Evolutionary conservation across 2,797 vertebrate genomes (phyloP), one percentile per base, ranked within the genome.

Genomic region (Choloepus didactylus): DNA sequence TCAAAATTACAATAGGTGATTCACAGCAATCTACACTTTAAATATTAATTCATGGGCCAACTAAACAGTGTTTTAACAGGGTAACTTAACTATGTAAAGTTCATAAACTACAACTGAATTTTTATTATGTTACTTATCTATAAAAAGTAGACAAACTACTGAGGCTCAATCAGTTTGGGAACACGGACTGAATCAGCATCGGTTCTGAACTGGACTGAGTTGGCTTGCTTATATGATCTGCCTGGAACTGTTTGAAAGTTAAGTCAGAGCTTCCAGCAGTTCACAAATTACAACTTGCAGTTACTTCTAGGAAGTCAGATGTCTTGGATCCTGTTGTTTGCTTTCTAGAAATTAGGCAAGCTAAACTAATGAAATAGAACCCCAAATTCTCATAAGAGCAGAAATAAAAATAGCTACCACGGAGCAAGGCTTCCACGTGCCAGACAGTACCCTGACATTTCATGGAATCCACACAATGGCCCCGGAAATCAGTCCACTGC

Each of bases 1-100:
- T 72, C 94, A 75, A 95, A 94, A 94, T 95, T 77, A 94, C 7
- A 92, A 60, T 5, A 86, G 62, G 18, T 85, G 27, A 92, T 79
- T 82, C 73, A 81, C 21, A 93, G 93, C 44, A 83, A 96, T 31
- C 27, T 94, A 56, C n/a, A 89, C 19, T 91, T 81, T 38, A 76
- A 95, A 87, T 87, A 49, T 77, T 91, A 92, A 94, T 54, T 89
- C 27, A 91, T 0, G 69, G 27, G 41, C 31, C 54, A 83, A 64
- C 69, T 41, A 15, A 84, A 69, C 4, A 86, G 29, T 79, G 2
- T 64, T 86, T 88, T 81, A 91, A 85, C 56, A 62, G 46, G 29
- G 5, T 91, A 90, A 82, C 70, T 80, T 88, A 93, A 93, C 10
- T 54, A 83, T 27, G 62, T 51, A 69, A 82, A 70, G 81, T 89